Base-by-base conservation (phyloP, 2,888 invertebrate species). In the Prosapia bicincta region DNA sequence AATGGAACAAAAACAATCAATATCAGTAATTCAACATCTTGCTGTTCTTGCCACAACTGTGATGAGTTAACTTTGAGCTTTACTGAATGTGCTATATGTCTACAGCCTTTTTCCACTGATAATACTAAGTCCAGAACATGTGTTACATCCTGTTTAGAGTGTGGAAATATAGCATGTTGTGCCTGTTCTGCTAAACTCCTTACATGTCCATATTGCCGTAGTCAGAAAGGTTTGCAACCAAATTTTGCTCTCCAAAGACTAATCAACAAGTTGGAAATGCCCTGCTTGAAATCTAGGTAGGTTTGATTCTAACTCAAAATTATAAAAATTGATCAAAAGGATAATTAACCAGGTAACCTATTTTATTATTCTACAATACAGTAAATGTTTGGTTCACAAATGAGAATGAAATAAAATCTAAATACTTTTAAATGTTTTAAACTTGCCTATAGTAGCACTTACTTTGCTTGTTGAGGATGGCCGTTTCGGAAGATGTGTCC, bases 181-280 rank as follows among this genome's bases (percentile, higher is more conserved):
- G 10, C 15, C 0, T 74, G 74, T 65, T 69, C 74, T 24, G 15
- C 54, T 5, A 26, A 66, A n/a, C 69, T 74, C 7, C 15, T 32
- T 9, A 43, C 38, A 69, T 74, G 74, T 24, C 74, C 74, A n/a
- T 74, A 65, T 23, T 74, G 74, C 15, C 74, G 74, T 10, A 24
- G 69, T 15, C 28, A 69, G 7, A 26, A 26, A n/a, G 74, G 74
- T 5, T 66, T 74, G 23, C 30, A 10, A 23, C 69, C 74, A 6
- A 74, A 74, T 32, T n/a, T 65, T 25, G 74, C 74, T 13, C 69
- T 74, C 7, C 74, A 74, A 54, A 43, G 69, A 25, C 69, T 74
- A 10, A 26, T 74, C 23, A 65, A 69, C 30, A 69, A 54, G 20
- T 66, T 74, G 26, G 74, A 74, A 15, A 74, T 74, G 3, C 74